Percentiles rank a stretch among this genome's conserved stretches.
phyloP scores from a whole-genome alignment of 2,113 vertebrate species.

The Gambusia holbrooki region DNA sequence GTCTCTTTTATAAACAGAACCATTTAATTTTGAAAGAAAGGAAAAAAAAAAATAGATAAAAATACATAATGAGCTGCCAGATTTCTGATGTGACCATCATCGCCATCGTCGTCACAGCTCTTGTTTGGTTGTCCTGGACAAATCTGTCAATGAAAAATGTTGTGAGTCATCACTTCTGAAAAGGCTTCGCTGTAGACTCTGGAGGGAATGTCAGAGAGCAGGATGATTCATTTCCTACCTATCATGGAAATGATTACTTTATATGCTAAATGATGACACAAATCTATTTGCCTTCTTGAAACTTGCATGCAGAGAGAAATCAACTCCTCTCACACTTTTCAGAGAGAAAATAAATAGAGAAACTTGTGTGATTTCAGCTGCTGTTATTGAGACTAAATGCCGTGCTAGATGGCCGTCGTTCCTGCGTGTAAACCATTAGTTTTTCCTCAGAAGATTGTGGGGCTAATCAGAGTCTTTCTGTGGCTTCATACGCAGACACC shows the following conservation, averaged over 20 bases:
- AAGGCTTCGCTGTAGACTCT: conserved; percentile 10
- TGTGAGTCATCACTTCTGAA: conserved; percentile 41
- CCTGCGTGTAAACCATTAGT: not conserved
- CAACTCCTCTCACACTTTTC: not conserved
- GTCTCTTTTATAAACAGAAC: no score
- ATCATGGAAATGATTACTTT: conserved; percentile 39
- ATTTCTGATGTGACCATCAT: conserved; percentile 5
- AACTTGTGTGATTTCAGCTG: conserved; percentile 20
- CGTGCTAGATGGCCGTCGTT: not conserved
- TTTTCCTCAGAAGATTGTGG: not conserved
- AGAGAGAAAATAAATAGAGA: conserved; percentile 1
- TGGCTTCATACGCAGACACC: not conserved
- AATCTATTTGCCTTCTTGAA: not conserved
- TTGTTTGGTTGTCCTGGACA: not conserved
- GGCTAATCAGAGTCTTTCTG: not conserved
- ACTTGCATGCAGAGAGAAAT: conserved; percentile 5
- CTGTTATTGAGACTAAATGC: conserved; percentile 22
- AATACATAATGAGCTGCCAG: not conserved
- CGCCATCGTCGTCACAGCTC: not conserved
- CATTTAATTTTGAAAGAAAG: no score
- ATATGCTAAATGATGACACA: conserved; percentile 33
- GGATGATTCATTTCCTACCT: conserved; percentile 52
- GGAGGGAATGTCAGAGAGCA: conserved; percentile 43
- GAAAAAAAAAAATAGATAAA: no score
- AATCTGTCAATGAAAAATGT: conserved; percentile 10